Evolutionary conservation across 2,888 invertebrate genomes (phyloP).

Genomic region (Podabrus alpinus): DNA sequence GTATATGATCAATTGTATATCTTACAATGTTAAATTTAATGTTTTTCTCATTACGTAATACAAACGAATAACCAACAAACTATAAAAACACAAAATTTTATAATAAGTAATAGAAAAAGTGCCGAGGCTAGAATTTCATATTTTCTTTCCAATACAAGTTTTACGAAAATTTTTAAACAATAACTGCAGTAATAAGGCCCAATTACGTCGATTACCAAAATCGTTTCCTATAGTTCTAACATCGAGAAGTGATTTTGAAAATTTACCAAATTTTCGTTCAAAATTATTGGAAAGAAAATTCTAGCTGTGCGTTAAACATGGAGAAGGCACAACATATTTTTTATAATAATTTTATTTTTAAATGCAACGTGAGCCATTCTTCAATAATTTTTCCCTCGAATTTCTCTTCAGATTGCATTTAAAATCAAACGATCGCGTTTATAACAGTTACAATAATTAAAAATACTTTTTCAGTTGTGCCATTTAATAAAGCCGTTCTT

Average conservation of each 20-base stretch:
- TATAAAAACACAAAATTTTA: background rate
- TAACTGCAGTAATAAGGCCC: slow-evolving; percentile 6
- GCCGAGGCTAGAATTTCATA: slow-evolving; percentile 32
- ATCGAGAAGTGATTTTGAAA: background rate
- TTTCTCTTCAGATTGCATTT: slow-evolving; percentile 32
- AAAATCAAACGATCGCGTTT: slow-evolving; percentile 33
- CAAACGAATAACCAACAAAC: slow-evolving; percentile 41
- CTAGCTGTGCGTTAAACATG: slow-evolving; percentile 50
- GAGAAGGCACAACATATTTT: slow-evolving; percentile 51
- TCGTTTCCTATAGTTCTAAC: background rate
- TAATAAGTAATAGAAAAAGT: slow-evolving; percentile 37
- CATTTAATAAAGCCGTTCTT: slow-evolving; percentile 45
- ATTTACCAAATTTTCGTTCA: slow-evolving; percentile 1
- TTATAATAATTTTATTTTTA: slow-evolving; percentile 4
- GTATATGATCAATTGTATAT: slow-evolving; percentile 41
- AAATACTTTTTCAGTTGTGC: slow-evolving; percentile 41
- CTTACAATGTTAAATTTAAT: slow-evolving; percentile 44
- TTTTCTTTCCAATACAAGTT: background rate
- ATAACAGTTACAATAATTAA: slow-evolving; percentile 37
- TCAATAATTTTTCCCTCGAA: background rate
- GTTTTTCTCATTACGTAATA: slow-evolving; percentile 23
- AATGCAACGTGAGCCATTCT: background rate
- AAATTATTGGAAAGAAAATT: slow-evolving; percentile 17
- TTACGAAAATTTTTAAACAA: background rate
- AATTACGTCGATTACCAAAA: slow-evolving; percentile 4